Conservation (phyloP, 2,113 vertebrate genomes). For the Cyprinodon variegatus region DNA sequence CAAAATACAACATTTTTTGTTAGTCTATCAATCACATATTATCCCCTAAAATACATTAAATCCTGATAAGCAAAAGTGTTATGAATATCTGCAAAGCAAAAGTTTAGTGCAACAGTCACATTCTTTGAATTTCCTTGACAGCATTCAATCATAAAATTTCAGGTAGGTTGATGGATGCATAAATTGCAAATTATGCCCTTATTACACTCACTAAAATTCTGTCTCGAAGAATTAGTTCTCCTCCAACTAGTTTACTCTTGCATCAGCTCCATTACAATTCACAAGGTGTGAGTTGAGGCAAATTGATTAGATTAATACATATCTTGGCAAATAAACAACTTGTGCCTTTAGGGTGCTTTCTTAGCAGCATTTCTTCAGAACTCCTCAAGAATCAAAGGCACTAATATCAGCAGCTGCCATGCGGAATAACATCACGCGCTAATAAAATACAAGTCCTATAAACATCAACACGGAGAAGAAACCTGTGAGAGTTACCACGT, state of each 20-base stretch:
- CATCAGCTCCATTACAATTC: constrained; percentile 70
- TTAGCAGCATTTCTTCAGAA: constrained; percentile 70
- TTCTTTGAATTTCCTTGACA: constrained; percentile 23
- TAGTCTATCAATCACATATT: too few relatives aligned
- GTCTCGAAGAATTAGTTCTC: constrained; percentile 43
- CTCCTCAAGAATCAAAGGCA: constrained; percentile 75
- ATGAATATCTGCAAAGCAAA: not conserved
- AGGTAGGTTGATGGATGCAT: constrained; percentile 42
- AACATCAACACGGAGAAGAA: constrained; percentile 64
- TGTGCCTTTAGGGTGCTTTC: constrained; percentile 72
- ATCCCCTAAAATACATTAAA: too few relatives aligned
- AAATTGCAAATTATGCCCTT: constrained; percentile 46
- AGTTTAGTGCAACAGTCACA: constrained; percentile 6
- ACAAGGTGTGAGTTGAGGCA: constrained; percentile 68
- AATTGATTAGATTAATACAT: constrained; percentile 80
- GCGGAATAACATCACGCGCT: constrained; percentile 70
- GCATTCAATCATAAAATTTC: constrained; percentile 17
- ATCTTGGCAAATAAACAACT: constrained; percentile 78
- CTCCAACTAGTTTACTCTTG: constrained; percentile 47
- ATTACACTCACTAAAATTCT: constrained; percentile 47
- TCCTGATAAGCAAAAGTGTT: too few relatives aligned
- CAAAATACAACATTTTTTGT: too few relatives aligned
- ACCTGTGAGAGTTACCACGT: constrained; percentile 61
- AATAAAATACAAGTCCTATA: constrained; percentile 67
- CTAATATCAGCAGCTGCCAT: constrained; percentile 74